Conservation (phyloP, 2,113 vertebrate genomes). For the Pseudopipra pipra region DNA sequence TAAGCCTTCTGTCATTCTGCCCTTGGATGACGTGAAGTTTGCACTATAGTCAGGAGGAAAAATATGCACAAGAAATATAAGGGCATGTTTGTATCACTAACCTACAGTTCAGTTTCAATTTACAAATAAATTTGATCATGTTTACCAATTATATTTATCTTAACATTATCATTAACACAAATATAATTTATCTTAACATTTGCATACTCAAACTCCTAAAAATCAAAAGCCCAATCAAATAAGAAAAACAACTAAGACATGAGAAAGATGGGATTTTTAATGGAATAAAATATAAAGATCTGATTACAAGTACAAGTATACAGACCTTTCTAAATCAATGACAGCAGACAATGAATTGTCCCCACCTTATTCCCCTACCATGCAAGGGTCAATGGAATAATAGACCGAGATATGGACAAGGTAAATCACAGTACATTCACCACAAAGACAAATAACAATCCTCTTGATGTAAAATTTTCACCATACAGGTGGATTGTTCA, state of each 20-base stretch:
- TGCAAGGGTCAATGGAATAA: background rate
- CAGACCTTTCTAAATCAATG: background rate
- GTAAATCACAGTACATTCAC: background rate
- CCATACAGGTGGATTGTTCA: background rate
- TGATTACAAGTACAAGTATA: background rate
- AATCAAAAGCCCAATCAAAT: background rate
- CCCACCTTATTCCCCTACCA: background rate
- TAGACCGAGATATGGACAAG: background rate
- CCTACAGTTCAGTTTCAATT: background rate
- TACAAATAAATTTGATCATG: background rate
- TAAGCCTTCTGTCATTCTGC: background rate
- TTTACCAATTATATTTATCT: background rate
- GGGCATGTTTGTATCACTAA: background rate
- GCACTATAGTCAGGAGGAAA: background rate
- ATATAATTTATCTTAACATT: background rate
- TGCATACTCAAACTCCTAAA: background rate
- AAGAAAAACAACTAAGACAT: background rate
- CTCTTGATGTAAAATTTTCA: background rate
- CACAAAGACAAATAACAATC: background rate
- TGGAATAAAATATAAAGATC: background rate
- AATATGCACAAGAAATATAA: background rate
- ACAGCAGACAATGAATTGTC: background rate
- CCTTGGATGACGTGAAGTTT: background rate
- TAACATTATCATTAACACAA: background rate
- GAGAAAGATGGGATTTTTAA: background rate